Conservation (phyloP, 2,113 vertebrate genomes). For the Mormoops blainvillei region DNA sequence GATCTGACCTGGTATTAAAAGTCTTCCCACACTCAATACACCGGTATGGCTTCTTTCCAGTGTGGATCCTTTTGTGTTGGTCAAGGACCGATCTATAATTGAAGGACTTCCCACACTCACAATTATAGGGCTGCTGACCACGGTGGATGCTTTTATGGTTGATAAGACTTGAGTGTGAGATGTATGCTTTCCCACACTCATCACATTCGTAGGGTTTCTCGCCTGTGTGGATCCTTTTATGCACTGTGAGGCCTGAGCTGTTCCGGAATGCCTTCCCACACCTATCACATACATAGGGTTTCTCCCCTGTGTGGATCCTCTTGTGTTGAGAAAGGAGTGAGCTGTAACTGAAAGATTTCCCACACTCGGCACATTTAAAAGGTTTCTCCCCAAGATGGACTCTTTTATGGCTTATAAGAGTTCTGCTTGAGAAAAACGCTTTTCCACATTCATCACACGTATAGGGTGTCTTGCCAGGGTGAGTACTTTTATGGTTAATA, state of each 20-base stretch:
- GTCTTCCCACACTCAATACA: constrained; percentile 70
- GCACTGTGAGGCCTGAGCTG: constrained; percentile 70
- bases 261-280: constrained; percentile 69
- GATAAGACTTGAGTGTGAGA: constrained; percentile 70
- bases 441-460: constrained; percentile 72
- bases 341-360: constrained; percentile 72
- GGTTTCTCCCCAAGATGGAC: constrained; percentile 75
- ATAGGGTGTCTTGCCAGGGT: constrained; percentile 70
- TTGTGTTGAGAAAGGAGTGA: constrained; percentile 82
- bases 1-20: constrained; percentile 71
- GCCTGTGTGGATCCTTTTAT: constrained; percentile 72
- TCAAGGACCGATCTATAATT: constrained; percentile 72
- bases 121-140: constrained; percentile 71
- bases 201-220: constrained; percentile 72
- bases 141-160: constrained; percentile 69
- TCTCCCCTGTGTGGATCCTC: constrained; percentile 79
- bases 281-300: constrained; percentile 68
- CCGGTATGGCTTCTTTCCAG: constrained; percentile 69
- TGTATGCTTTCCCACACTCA: constrained; percentile 69
- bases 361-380: constrained; percentile 71
- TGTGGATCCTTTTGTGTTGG: constrained; percentile 71
- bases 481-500: constrained; percentile 75
- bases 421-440: constrained; percentile 75
- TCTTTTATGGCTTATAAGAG: constrained; percentile 74
- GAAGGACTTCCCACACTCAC: constrained; percentile 74